phyloP scores from a whole-genome alignment of 2,888 invertebrate genomes.

The Stratiomys singularior region DNA sequence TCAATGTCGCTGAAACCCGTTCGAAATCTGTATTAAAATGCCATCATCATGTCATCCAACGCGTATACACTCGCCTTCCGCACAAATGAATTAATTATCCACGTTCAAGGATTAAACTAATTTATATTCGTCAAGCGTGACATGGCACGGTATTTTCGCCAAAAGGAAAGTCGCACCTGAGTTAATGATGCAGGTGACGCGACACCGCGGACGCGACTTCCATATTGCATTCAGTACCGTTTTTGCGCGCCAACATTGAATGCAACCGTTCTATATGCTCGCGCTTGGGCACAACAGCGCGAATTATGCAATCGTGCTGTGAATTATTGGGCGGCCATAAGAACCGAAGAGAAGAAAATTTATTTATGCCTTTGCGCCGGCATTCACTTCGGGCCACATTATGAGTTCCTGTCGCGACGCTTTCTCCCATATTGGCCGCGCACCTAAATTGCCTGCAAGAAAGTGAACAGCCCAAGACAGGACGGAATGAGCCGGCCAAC shows the following conservation, averaged over 20 bases:
- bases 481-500: not conserved
- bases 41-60: too few relatives aligned
- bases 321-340: slow-evolving; percentile 33
- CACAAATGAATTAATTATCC: slow-evolving; percentile 35
- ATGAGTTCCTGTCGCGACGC: slow-evolving; percentile 35
- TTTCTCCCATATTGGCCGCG: slow-evolving; percentile 43
- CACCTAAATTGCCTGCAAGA: slow-evolving; percentile 6
- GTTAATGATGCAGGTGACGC: slow-evolving; percentile 37
- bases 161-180: slow-evolving; percentile 42
- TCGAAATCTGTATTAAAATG: too few relatives aligned
- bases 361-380: slow-evolving; percentile 24
- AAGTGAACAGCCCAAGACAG: not conserved
- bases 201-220: not conserved
- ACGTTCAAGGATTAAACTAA: slow-evolving; percentile 36
- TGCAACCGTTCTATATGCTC: not conserved
- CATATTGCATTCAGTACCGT: slow-evolving; percentile 17
- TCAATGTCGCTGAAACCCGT: too few relatives aligned
- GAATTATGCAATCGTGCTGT: slow-evolving; percentile 37
- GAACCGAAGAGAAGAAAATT: slow-evolving; percentile 32
- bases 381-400: slow-evolving; percentile 12
- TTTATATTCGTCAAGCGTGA: slow-evolving; percentile 26
- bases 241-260: not conserved
- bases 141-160: slow-evolving; percentile 11
- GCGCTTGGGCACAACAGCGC: not conserved
- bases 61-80: not conserved